Evolutionary conservation across 2,797 vertebrate genomes (phyloP), one percentile per base, ranked within the genome.

Genomic region (Karalla daura): DNA sequence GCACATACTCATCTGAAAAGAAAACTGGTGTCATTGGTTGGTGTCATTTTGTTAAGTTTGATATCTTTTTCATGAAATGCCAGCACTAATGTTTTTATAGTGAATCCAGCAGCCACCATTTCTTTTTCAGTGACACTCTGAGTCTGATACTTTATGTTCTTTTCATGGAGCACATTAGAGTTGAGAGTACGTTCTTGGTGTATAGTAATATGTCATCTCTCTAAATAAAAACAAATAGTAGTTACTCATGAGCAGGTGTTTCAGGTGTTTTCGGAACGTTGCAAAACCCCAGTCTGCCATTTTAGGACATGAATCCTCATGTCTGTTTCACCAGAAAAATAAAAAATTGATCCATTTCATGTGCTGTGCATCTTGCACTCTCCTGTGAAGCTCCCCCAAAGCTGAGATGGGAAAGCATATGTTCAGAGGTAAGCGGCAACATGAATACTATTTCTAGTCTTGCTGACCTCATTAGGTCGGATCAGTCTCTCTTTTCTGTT

Each of bases 11-110:
- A 58, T 39, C 41, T 23, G 63, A 55, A 68, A 65, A 84, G 53
- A 68, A 65, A 84, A 83, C 80, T 54, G 45, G 64, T 64, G 70
- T 80, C 46, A 70, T 71, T 69, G 66, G 71, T 64, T 77, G 65
- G 66, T 85, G 63, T 72, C 58, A 58, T 68, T 73, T 45, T 58
- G 41, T 33, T 5, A 36, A 47, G 71, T 68, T 62, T 66, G 61
- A 78, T 59, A 45, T 74, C 59, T 70, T 40, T 75, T 13, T 35
- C 44, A 21, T 23, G 20, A 33, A 41, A 52, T 69, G 74, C 40
- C 64, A 86, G 70, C 79, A 64, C 79, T 70, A 33, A 17, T 50
- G 55, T 77, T 64, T 81, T 51, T 64, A 60, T 20, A 17, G 18
- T 45, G 45, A 60, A 66, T 53, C 39, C 36, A 25, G 59, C 52